Evolutionary conservation across 2,888 invertebrate genomes (phyloP).

Genomic region (Latheticus oryzae): DNA sequence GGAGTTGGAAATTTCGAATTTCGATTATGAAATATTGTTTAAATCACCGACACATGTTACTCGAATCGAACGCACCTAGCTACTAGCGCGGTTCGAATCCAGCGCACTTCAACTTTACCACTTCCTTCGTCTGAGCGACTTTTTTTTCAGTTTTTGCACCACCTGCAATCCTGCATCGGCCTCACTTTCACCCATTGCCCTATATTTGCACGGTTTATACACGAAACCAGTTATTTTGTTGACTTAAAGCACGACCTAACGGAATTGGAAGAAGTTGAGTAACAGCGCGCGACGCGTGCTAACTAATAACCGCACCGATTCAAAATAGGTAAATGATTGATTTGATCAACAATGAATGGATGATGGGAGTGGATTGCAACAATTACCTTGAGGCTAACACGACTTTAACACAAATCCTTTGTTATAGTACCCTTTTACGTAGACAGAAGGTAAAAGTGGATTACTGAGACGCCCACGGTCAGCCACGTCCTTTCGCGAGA

Average conservation of each 20-base stretch:
- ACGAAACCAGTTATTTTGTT: slow-evolving; percentile 45
- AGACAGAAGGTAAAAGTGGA: slow-evolving; percentile 58
- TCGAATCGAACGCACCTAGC: slow-evolving; percentile 13
- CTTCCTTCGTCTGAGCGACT: slow-evolving; percentile 19
- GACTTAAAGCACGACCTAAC: slow-evolving; percentile 44
- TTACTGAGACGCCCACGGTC: slow-evolving; percentile 49
- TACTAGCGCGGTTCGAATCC: slow-evolving; percentile 15
- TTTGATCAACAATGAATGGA: slow-evolving; percentile 1
- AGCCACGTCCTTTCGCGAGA: slow-evolving; percentile 55
- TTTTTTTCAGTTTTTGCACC: slow-evolving; percentile 50
- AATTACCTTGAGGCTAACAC: slow-evolving; percentile 48
- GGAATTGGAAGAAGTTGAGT: slow-evolving; percentile 15
- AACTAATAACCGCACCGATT: too few species aligned
- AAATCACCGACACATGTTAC: slow-evolving; percentile 3
- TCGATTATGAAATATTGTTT: slow-evolving; percentile 4
- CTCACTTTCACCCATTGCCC: slow-evolving; percentile 64
- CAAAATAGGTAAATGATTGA: too few species aligned
- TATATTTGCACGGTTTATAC: slow-evolving; percentile 51
- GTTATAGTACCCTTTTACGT: slow-evolving; percentile 42
- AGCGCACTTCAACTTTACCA: slow-evolving; percentile 17
- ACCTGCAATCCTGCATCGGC: slow-evolving; percentile 50
- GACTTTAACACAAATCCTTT: slow-evolving; percentile 40
- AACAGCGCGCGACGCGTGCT: slow-evolving; percentile 17
- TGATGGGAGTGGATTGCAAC: slow-evolving; percentile 3
- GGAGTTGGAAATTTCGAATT: slow-evolving; percentile 2